These are phyloP conservation scores for Neoarius graeffei DNA, from an alignment of 2,113 vertebrate species.

Conservation along the genomic window DNA sequence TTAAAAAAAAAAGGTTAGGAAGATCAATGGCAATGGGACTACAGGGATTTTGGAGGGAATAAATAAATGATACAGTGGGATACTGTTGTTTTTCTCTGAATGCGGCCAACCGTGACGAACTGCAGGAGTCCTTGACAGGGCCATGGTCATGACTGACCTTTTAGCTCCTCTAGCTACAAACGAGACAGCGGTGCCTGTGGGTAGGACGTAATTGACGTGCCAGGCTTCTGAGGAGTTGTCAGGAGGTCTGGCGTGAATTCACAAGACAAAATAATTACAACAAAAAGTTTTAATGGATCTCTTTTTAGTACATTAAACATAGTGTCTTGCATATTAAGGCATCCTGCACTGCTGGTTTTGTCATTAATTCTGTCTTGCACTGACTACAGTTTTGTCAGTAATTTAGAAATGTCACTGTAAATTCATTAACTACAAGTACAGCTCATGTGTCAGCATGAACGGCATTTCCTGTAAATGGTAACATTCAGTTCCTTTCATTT, in stretches of 20 bases:
- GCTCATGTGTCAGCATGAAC: constrained; percentile 33
- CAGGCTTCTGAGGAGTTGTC: constrained; percentile 49
- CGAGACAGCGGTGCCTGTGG: constrained; percentile 59
- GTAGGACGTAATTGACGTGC: constrained; percentile 65
- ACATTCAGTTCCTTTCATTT: constrained; percentile 15
- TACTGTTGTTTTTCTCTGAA: constrained; percentile 46
- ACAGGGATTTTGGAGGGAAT: constrained; percentile 34
- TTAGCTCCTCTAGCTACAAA: constrained; percentile 57
- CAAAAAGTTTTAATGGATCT: neutral
- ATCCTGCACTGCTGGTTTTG: neutral
- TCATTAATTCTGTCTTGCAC: neutral
- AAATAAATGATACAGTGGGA: constrained; percentile 40
- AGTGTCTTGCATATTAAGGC: constrained; percentile 1
- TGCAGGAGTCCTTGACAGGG: constrained; percentile 34
- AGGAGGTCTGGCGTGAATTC: constrained; percentile 49
- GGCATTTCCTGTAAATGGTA: constrained; percentile 21
- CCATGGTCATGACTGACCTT: constrained; percentile 64
- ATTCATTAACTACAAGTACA: constrained; percentile 28
- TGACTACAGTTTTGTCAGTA: constrained; percentile 17
- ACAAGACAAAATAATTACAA: constrained; percentile 43
- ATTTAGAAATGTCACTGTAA: constrained; percentile 43
- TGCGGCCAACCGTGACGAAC: constrained; percentile 31
- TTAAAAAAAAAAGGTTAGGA: constrained; percentile 13
- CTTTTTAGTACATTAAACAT: neutral
- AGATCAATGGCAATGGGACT: constrained; percentile 10